Evolutionary conservation across 2,888 invertebrate genomes (phyloP).

Genomic region (Osmoderma eremita): DNA sequence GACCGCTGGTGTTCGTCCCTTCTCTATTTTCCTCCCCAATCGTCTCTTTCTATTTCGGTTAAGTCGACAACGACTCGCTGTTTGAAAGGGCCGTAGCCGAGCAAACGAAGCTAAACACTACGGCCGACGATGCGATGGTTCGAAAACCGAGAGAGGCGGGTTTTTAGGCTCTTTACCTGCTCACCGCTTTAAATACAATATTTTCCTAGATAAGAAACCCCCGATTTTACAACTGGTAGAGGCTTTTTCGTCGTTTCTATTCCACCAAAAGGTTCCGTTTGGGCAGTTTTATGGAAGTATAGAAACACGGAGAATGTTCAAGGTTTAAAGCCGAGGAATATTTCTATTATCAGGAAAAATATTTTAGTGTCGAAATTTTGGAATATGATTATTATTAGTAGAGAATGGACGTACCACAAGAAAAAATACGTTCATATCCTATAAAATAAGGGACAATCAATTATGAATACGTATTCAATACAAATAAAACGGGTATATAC

Average conservation of each 20-base stretch:
- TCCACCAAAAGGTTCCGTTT: slow-evolving; percentile 12
- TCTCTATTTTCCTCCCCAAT: neutral
- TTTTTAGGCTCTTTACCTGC: slow-evolving; percentile 42
- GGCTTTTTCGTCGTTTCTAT: slow-evolving; percentile 1
- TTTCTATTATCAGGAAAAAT: neutral
- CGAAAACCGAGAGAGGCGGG: slow-evolving; percentile 16
- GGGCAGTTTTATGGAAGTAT: neutral
- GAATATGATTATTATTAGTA: slow-evolving; percentile 1
- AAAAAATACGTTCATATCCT: too few species aligned
- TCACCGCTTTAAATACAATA: slow-evolving; percentile 32
- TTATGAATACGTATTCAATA: too few species aligned
- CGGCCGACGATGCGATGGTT: too few species aligned
- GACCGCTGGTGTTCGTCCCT: slow-evolving; percentile 11
- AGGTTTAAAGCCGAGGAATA: neutral
- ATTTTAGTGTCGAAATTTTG: neutral
- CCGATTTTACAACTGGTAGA: neutral
- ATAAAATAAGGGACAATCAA: too few species aligned
- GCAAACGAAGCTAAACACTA: too few species aligned
- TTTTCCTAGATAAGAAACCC: slow-evolving; percentile 41
- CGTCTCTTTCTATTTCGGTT: too few species aligned
- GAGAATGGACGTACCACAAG: too few species aligned
- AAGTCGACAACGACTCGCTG: neutral
- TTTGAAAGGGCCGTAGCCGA: too few species aligned
- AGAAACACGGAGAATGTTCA: neutral
- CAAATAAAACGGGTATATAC: too few species aligned